Evolutionary conservation across 2,888 invertebrate species (phyloP).

Genomic region (Venustoraphidia nigricollis): DNA sequence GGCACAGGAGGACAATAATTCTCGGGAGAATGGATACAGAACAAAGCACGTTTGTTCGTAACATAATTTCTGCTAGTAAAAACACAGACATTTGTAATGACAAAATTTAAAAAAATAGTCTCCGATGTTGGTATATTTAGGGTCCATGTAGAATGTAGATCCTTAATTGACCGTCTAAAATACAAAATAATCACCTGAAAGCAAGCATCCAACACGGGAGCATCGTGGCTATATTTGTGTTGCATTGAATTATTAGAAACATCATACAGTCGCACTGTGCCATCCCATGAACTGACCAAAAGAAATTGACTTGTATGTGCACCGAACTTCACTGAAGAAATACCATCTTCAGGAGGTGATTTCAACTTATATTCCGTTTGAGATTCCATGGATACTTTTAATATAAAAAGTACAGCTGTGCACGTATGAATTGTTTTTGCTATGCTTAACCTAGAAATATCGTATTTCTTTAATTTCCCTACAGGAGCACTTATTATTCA

Average conservation of each 20-base stretch:
- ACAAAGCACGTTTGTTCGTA: no score
- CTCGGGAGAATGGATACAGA: no score
- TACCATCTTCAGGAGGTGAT: slow-evolving; percentile 81
- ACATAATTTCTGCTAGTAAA: no score
- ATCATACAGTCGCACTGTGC: slow-evolving; percentile 85
- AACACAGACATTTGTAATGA: no score
- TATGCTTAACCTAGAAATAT: no score
- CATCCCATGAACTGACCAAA: slow-evolving; percentile 93
- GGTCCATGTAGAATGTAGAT: slow-evolving; percentile 1
- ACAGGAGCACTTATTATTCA: no score
- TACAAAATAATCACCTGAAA: slow-evolving; percentile 51
- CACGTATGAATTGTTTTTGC: no score
- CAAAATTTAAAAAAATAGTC: no score
- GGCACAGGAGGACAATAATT: no score
- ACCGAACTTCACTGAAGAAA: slow-evolving; percentile 92
- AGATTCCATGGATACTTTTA: slow-evolving; percentile 41
- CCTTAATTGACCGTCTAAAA: no score
- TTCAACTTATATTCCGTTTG: slow-evolving; percentile 81
- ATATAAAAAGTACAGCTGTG: no score
- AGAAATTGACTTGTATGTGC: slow-evolving; percentile 87
- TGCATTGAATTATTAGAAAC: slow-evolving; percentile 74
- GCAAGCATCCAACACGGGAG: slow-evolving; percentile 81
- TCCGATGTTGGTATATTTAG: background rate
- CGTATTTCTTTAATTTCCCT: no score
- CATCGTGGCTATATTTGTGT: slow-evolving; percentile 75